Conservation (phyloP, 2,888 invertebrate species). For the Gortyna flavago region DNA sequence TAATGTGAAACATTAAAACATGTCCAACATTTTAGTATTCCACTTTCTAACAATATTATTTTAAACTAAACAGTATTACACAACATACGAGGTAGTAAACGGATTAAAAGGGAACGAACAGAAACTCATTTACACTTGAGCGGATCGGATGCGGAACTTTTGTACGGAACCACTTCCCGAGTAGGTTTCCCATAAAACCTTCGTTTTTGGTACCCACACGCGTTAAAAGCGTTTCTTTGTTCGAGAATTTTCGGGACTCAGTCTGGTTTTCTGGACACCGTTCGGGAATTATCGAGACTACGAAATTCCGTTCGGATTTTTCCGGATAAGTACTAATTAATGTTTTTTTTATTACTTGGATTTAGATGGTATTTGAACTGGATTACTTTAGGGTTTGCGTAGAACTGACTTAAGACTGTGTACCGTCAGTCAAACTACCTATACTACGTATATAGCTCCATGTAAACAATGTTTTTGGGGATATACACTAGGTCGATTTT, state of each 20-base stretch:
- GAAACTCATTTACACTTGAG: slow-evolving; percentile 55
- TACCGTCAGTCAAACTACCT: background rate
- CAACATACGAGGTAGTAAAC: slow-evolving; percentile 7
- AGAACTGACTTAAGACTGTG: background rate
- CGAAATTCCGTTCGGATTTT: background rate
- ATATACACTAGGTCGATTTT: background rate
- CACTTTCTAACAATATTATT: slow-evolving; percentile 2
- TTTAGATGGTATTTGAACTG: background rate
- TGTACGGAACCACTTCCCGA: slow-evolving; percentile 18
- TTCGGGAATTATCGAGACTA: background rate
- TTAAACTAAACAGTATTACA: slow-evolving; percentile 3
- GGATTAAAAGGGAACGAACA: slow-evolving; percentile 30
- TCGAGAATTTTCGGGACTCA: background rate
- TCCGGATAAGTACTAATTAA: background rate
- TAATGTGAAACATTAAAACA: background rate
- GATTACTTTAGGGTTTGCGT: background rate
- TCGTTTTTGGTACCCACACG: background rate
- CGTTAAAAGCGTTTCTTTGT: slow-evolving; percentile 14
- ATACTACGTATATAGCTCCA: background rate
- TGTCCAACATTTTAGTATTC: slow-evolving; percentile 1
- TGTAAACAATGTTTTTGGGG: background rate
- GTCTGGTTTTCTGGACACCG: background rate
- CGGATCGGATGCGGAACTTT: slow-evolving; percentile 38
- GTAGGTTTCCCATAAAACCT: slow-evolving; percentile 30
- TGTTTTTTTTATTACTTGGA: background rate